phyloP scores from a whole-genome alignment of 2,113 vertebrate genomes.

The Lophius piscatorius region DNA sequence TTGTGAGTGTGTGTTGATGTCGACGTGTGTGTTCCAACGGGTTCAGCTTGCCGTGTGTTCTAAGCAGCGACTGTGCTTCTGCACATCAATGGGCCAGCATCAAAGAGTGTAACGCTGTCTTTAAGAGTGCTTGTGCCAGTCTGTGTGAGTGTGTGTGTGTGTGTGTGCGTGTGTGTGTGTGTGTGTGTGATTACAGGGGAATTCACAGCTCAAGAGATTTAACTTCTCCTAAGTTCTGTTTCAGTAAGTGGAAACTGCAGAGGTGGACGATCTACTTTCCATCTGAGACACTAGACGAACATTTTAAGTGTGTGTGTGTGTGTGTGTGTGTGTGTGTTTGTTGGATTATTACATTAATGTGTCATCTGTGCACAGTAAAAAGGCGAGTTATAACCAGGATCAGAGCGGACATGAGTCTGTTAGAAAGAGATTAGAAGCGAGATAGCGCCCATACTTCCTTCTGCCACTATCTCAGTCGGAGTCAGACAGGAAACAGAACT shows the following conservation, averaged over 20 bases:
- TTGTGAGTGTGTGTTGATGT: background rate
- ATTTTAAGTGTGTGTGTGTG: slow-evolving; percentile 4
- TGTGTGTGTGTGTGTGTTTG: slow-evolving; percentile 19
- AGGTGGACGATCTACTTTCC: slow-evolving; percentile 54
- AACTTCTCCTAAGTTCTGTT: slow-evolving; percentile 68
- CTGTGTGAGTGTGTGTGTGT: background rate
- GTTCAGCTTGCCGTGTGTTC: no score
- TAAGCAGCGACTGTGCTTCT: background rate
- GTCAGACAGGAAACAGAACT: no score
- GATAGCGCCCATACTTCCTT: no score
- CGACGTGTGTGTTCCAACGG: no score
- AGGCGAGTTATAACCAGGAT: no score
- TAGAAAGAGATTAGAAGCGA: no score
- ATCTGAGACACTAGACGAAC: slow-evolving; percentile 32
- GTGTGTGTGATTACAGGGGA: slow-evolving; percentile 31
- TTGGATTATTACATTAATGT: background rate
- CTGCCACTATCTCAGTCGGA: no score
- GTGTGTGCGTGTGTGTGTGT: slow-evolving; percentile 9
- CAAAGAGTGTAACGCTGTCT: background rate
- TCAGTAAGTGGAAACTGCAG: slow-evolving; percentile 63
- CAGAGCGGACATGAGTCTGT: no score
- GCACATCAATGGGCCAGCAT: background rate
- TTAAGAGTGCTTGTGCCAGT: slow-evolving; percentile 1
- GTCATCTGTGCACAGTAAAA: background rate
- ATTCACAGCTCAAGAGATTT: slow-evolving; percentile 62